Conservation (phyloP, 2,113 vertebrate genomes). For the Leuciscus idus region DNA sequence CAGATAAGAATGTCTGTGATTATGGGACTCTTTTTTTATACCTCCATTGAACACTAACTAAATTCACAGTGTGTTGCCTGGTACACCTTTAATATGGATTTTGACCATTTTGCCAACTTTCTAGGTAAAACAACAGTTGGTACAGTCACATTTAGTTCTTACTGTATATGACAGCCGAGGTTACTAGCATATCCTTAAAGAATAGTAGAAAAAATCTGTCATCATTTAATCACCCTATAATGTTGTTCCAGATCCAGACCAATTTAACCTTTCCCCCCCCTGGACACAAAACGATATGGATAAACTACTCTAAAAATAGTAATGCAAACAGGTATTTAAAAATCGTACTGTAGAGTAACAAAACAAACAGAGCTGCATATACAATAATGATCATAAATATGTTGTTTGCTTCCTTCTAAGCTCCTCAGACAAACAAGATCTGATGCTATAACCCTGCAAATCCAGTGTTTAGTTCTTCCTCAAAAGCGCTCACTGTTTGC, state of each 20-base stretch:
- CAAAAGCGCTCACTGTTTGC: background rate
- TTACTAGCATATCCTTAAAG: background rate
- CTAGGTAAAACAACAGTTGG: background rate
- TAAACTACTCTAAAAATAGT: background rate
- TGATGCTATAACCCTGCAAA: background rate
- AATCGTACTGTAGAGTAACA: background rate
- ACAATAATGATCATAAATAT: background rate
- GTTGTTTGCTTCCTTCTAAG: background rate
- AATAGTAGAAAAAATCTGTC: background rate
- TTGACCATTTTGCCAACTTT: background rate
- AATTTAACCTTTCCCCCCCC: background rate
- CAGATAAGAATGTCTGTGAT: background rate
- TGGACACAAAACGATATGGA: background rate
- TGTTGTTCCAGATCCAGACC: background rate
- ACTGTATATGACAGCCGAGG: background rate
- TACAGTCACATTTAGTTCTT: background rate
- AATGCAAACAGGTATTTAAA: background rate
- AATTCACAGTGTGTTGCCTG: background rate
- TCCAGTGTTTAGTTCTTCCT: slow-evolving; percentile 10
- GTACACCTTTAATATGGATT: background rate
- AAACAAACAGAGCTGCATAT: background rate
- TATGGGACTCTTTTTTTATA: background rate
- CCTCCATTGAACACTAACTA: background rate
- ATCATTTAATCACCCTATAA: background rate
- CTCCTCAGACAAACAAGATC: background rate